Conservation (phyloP, 2,888 invertebrate species). For the Epirrhoe tristata region DNA sequence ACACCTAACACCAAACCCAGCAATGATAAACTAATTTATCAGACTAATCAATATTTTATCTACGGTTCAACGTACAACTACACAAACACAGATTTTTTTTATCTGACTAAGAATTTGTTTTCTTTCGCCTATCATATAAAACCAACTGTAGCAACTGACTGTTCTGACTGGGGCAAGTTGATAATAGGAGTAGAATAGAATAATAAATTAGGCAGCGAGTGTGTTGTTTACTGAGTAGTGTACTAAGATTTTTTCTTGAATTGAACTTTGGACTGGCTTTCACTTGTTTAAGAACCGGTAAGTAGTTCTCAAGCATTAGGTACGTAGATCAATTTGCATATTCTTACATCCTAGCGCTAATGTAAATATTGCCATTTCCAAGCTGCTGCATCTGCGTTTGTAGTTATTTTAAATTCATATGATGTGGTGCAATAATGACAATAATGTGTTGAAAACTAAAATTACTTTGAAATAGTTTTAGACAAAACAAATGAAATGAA, state of each 20-base stretch:
- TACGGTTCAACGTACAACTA: neutral
- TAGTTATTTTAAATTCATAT: too few species aligned
- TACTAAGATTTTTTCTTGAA: constrained; percentile 33
- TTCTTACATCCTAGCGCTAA: constrained; percentile 3
- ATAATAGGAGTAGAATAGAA: too few species aligned
- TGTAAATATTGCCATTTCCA: neutral
- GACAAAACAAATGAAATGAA: too few species aligned
- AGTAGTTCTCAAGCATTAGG: neutral
- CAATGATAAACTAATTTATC: neutral
- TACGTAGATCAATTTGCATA: constrained; percentile 18
- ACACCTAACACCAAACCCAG: neutral
- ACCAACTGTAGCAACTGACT: too few species aligned
- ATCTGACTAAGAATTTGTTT: neutral
- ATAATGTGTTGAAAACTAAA: too few species aligned
- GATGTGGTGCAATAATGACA: too few species aligned
- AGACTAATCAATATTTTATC: neutral
- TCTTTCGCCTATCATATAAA: neutral
- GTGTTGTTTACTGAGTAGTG: neutral
- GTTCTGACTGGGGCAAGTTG: too few species aligned
- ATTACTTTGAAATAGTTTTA: too few species aligned
- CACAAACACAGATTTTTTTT: neutral
- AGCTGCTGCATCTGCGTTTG: too few species aligned
- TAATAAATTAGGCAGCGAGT: neutral
- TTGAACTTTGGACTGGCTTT: constrained; percentile 42
- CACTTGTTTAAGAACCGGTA: constrained; percentile 33